Evolutionary conservation across 2,888 invertebrate genomes (phyloP).

Genomic region (Thereva unica): DNA sequence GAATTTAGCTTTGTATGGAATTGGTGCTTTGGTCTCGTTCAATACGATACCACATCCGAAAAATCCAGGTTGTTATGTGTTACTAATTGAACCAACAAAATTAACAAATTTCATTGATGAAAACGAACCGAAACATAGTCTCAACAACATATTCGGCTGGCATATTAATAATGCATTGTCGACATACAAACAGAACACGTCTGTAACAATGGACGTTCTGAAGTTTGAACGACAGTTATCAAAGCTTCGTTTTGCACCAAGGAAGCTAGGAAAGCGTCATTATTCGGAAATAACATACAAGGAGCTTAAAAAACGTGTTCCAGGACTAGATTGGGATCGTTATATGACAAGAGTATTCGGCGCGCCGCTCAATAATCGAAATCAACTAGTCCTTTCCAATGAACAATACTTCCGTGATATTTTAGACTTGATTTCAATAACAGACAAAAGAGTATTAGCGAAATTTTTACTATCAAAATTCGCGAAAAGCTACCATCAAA

Average conservation of each 20-base stretch:
- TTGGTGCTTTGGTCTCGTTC: constrained; percentile 5
- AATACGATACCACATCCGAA: constrained; percentile 17
- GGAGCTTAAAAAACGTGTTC: constrained; percentile 7
- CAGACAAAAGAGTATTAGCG: constrained; percentile 13
- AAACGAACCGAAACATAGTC: neutral
- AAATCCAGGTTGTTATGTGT: constrained; percentile 10
- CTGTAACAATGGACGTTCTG: neutral
- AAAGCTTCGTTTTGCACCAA: constrained; percentile 1
- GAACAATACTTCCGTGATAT: constrained; percentile 9
- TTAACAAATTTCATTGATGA: constrained; percentile 8
- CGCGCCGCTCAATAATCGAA: neutral
- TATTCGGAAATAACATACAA: neutral
- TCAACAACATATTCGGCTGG: constrained; percentile 2
- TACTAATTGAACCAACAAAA: constrained; percentile 9
- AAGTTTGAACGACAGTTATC: neutral
- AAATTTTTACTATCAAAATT: constrained; percentile 28
- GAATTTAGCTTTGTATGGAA: constrained; percentile 1
- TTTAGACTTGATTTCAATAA: neutral
- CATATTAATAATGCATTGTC: neutral
- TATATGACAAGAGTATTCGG: constrained; percentile 6
- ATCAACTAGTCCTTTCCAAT: constrained; percentile 4
- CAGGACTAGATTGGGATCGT: constrained; percentile 13
- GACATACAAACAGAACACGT: neutral
- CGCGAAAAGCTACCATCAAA: neutral
- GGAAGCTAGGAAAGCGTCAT: constrained; percentile 6